A percentile compares a stretch with the other conserved stretches of the same genome.
Conservation (phyloP, 2,113 vertebrate genomes). For the Chloropsis cyanopogon region DNA sequence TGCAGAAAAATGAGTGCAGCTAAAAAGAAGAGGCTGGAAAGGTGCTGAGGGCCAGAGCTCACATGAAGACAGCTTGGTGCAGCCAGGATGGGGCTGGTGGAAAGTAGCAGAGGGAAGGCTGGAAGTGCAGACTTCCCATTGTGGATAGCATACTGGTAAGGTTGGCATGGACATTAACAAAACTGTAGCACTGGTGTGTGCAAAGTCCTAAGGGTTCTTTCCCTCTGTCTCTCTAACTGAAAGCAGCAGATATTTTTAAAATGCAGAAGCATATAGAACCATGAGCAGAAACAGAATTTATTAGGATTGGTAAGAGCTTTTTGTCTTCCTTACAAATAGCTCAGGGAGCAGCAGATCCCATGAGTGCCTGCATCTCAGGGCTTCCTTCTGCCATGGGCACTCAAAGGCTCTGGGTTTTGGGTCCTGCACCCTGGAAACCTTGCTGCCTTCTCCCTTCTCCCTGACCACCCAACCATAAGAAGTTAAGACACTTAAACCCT, state of each 20-base stretch:
- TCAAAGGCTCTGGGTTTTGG: neutral
- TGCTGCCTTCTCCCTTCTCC: neutral
- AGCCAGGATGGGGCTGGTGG: neutral
- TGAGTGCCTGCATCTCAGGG: neutral
- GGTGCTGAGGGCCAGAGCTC: neutral
- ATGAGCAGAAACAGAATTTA: neutral
- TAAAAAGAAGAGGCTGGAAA: neutral
- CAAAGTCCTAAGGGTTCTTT: neutral
- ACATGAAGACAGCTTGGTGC: neutral
- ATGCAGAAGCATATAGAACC: neutral
- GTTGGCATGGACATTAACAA: fast-evolving
- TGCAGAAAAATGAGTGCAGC: neutral
- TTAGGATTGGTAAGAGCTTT: fast-evolving
- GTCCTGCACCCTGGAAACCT: neutral
- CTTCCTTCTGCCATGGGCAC: fast-evolving
- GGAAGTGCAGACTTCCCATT: neutral
- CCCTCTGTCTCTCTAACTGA: neutral
- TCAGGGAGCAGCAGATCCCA: neutral
- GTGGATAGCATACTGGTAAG: fast-evolving
- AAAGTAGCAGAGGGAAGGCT: neutral
- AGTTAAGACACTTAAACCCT: neutral
- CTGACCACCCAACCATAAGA: neutral
- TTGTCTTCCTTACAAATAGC: neutral
- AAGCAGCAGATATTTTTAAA: neutral
- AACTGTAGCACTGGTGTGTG: neutral